Base-by-base conservation (phyloP, 2,888 invertebrate species). In the Cordilura impudica region DNA sequence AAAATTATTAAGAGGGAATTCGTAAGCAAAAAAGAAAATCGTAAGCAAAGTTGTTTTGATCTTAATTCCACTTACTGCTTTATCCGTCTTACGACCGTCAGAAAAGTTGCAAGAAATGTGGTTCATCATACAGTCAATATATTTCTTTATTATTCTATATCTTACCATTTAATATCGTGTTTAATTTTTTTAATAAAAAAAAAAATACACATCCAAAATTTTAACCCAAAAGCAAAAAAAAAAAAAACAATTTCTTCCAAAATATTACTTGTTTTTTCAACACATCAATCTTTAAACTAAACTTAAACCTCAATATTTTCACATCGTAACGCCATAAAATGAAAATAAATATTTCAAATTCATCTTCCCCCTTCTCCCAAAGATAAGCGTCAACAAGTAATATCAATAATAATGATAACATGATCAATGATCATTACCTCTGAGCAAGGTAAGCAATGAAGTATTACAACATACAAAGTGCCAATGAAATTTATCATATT, bases 401-500 rank as follows among this genome's bases (percentile, higher is more conserved):
- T n/a, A 39, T 39, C 66, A 66, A 45, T 49, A 72, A 72, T 79
- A 79, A 79, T 67, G 71, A 75, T 63, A 14, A 79, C 66, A 71
- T 71, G 74, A 75, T 75, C 75, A 75, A 79, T 79, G 75, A 71
- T 79, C 74, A 79, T 79, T 79, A 79, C 31, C 75, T 75, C 31
- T 35, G 43, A 75, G 79, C 79, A 79, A 79, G 75, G 74, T 71
- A 79, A 75, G 71, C 56, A 71, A 79, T 79, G 74, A 75, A 79
- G 71, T 79, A 79, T 75, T 75, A 79, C 74, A 79, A 75, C 71
- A 79, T 58, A 75, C 79, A 71, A 79, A 79, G 79, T 79, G 79
- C 75, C 79, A 79, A 79, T 79, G 79, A 79, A 79, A 79, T 79
- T 79, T 71, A 79, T 79, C 75, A 79, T 79, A 79, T 79, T 75